Percentiles rank a stretch among this genome's conserved stretches.
These are phyloP conservation scores for Corydoras sp. DNA, from an alignment of 2,113 vertebrate species.

Conservation along the genomic window DNA sequence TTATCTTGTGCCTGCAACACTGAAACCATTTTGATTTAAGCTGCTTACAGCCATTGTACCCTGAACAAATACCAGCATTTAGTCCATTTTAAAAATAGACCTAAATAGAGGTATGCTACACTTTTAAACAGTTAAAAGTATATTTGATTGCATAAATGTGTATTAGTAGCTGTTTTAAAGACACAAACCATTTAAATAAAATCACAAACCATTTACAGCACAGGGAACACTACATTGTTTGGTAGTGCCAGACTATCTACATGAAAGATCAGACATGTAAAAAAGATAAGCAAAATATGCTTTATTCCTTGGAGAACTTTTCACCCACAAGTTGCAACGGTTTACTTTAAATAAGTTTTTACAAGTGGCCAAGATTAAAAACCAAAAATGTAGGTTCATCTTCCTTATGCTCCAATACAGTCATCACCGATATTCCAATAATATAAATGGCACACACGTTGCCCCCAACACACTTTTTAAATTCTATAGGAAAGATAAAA, in stretches of 20 bases:
- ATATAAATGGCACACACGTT: slow-evolving; percentile 6
- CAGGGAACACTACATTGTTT: too few relatives aligned
- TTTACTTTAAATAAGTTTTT: background rate
- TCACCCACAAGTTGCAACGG: background rate
- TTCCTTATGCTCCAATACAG: background rate
- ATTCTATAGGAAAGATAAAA: background rate
- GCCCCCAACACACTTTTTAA: background rate
- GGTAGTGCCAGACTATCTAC: background rate
- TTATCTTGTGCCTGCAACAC: too few relatives aligned
- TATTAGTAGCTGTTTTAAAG: too few relatives aligned
- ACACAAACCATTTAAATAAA: too few relatives aligned
- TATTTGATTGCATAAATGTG: too few relatives aligned
- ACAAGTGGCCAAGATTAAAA: background rate
- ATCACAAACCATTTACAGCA: too few relatives aligned
- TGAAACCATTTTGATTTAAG: too few relatives aligned
- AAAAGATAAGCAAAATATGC: slow-evolving; percentile 1
- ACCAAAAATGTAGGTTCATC: background rate
- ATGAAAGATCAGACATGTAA: background rate
- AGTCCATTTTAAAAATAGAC: too few relatives aligned
- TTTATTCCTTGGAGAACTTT: slow-evolving; percentile 6
- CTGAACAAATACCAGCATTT: too few relatives aligned
- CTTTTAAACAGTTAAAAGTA: too few relatives aligned
- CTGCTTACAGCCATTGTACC: too few relatives aligned
- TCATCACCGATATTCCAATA: background rate
- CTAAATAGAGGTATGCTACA: too few relatives aligned